These are phyloP conservation scores for Aphidius gifuensis DNA, from an alignment of 1,140 invertebrate species.

Conservation along the genomic window DNA sequence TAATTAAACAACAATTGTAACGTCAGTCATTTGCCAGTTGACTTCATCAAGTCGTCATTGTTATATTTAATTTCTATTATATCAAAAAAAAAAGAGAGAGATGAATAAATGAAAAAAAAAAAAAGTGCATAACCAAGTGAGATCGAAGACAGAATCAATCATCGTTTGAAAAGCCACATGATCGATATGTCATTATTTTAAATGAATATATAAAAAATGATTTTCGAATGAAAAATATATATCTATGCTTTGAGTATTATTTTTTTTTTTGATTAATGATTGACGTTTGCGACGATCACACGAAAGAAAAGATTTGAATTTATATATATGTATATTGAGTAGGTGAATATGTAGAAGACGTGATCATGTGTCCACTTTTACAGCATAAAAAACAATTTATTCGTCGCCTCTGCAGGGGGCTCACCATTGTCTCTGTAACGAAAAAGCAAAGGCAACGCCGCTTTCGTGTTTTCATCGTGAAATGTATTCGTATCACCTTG, in stretches of 20 bases:
- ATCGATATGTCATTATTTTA: conserved; percentile 18
- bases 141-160: conserved; percentile 18
- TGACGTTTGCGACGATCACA: conserved; percentile 15
- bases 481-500: conserved; percentile 46
- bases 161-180: conserved; percentile 14
- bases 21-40: conserved; percentile 14
- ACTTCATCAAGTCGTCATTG: no score
- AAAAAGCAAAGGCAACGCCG: conserved; percentile 32
- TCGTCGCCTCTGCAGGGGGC: conserved; percentile 35
- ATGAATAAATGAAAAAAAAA: neutral
- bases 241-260: no score
- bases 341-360: neutral
- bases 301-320: conserved; percentile 1
- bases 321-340: neutral
- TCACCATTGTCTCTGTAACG: conserved; percentile 39
- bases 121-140: conserved; percentile 5
- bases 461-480: conserved; percentile 30
- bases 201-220: conserved; percentile 10
- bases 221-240: neutral
- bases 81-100: no score
- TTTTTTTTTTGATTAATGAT: conserved; percentile 20
- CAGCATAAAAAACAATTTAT: conserved; percentile 45
- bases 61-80: no score
- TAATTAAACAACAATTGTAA: conserved; percentile 15
- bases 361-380: conserved; percentile 4